Conservation (phyloP, 1,140 invertebrate species). For the Coelopa frigida region DNA sequence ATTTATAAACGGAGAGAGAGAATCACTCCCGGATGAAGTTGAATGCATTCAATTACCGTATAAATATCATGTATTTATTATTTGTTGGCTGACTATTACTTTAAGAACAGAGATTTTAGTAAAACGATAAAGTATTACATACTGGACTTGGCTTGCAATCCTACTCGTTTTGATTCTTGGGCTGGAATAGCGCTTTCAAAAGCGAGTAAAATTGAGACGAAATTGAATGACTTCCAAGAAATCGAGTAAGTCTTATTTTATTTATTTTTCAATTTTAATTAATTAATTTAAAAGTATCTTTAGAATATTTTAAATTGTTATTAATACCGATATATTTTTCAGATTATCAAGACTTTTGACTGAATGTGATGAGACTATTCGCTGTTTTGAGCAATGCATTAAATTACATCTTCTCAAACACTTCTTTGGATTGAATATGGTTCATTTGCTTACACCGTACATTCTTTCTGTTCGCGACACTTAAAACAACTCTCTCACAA, state of each 20-base stretch:
- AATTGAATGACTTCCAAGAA: conserved; percentile 53
- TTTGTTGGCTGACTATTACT: conserved; percentile 84
- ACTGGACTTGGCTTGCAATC: conserved; percentile 73
- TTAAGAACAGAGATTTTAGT: conserved; percentile 73
- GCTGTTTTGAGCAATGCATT: conserved; percentile 22
- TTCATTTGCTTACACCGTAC: conserved; percentile 19
- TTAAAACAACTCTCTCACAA: conserved; percentile 13
- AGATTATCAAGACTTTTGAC: conserved; percentile 59
- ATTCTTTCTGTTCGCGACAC: conserved; percentile 18
- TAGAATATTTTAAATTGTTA: conserved; percentile 49
- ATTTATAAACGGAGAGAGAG: conserved; percentile 57
- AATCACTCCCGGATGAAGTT: conserved; percentile 48
- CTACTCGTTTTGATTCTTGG: conserved; percentile 82
- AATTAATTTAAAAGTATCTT: not conserved
- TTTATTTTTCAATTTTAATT: not conserved
- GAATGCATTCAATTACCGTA: conserved; percentile 45
- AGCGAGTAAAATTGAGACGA: conserved; percentile 70
- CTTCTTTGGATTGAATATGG: conserved; percentile 26
- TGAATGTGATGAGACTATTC: conserved; percentile 18
- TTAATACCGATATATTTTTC: conserved; percentile 79
- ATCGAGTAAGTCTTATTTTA: conserved; percentile 12
- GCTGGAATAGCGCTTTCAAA: conserved; percentile 78
- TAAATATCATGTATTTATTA: conserved; percentile 72
- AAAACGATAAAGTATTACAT: conserved; percentile 76
- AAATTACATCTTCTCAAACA: conserved; percentile 13